These are phyloP conservation scores for Buathra laborator DNA, from an alignment of 2,888 invertebrate species.

Conservation along the genomic window DNA sequence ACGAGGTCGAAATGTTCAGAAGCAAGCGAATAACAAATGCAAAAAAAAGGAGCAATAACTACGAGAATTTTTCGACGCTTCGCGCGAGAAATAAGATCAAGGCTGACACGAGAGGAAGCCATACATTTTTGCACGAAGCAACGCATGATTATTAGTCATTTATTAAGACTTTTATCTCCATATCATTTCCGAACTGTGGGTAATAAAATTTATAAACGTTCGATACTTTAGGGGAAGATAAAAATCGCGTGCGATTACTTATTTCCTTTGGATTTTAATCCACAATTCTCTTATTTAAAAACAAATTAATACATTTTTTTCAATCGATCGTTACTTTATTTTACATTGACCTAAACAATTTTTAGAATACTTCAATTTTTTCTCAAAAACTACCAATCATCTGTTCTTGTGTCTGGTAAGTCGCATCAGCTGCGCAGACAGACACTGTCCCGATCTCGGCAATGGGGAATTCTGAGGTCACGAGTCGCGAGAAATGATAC, in stretches of 20 bases:
- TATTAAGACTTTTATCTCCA: neutral
- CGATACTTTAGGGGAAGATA: neutral
- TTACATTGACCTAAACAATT: too few species aligned
- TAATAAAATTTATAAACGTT: neutral
- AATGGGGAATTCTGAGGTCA: conserved; percentile 42
- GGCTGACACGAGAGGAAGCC: conserved; percentile 30
- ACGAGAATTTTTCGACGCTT: conserved; percentile 14
- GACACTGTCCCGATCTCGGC: neutral
- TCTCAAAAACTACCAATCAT: too few species aligned
- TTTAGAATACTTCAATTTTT: too few species aligned
- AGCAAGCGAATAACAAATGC: conserved; percentile 2
- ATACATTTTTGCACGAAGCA: conserved; percentile 14
- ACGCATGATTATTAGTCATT: neutral
- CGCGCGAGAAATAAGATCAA: conserved; percentile 41
- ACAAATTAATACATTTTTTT: too few species aligned
- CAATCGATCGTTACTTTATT: too few species aligned
- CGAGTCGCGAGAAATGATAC: conserved; percentile 52
- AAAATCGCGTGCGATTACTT: too few species aligned
- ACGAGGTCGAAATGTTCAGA: conserved; percentile 27
- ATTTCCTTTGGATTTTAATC: too few species aligned
- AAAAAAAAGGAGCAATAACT: conserved; percentile 18
- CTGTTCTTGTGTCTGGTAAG: neutral
- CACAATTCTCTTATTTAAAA: too few species aligned
- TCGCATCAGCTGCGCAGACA: conserved; percentile 9
- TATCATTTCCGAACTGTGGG: neutral